Percentiles rank a stretch among this genome's conserved stretches.
These are phyloP conservation scores for Panthera leo DNA, from an alignment of 2,113 vertebrate genomes.

Conservation along the genomic window DNA sequence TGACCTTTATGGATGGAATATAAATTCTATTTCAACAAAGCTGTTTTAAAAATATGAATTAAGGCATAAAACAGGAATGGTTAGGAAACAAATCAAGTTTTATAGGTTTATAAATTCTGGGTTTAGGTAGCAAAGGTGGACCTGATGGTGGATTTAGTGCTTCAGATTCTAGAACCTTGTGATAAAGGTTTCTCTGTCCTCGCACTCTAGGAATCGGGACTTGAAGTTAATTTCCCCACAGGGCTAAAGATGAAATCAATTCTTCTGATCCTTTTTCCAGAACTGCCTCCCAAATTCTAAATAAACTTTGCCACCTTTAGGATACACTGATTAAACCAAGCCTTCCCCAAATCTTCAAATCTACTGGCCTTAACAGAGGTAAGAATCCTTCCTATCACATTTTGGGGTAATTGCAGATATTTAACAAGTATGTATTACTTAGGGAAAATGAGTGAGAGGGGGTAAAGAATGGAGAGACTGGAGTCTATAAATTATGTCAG, in stretches of 20 bases:
- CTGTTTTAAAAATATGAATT: slow-evolving; percentile 34
- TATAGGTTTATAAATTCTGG: neutral
- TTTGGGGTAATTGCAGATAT: neutral
- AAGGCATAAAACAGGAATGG: neutral
- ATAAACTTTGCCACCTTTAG: slow-evolving; percentile 38
- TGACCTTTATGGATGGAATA: neutral
- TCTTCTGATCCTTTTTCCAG: neutral
- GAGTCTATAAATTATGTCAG: neutral
- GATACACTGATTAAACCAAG: slow-evolving; percentile 7
- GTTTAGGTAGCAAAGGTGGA: neutral
- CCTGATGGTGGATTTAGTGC: neutral
- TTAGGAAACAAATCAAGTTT: neutral
- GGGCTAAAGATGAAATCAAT: neutral
- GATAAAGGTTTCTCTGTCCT: neutral
- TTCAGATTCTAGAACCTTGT: neutral
- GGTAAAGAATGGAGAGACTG: neutral
- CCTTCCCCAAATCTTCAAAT: slow-evolving; percentile 10
- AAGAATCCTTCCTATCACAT: neutral
- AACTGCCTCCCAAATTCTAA: neutral
- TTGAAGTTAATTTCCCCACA: neutral
- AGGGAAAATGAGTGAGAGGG: neutral
- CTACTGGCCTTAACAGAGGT: neutral
- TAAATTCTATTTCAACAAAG: slow-evolving; percentile 7
- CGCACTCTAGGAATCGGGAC: neutral
- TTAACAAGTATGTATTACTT: neutral